Conservation (phyloP, 2,113 vertebrate species). For the Pyxicephalus adspersus region DNA sequence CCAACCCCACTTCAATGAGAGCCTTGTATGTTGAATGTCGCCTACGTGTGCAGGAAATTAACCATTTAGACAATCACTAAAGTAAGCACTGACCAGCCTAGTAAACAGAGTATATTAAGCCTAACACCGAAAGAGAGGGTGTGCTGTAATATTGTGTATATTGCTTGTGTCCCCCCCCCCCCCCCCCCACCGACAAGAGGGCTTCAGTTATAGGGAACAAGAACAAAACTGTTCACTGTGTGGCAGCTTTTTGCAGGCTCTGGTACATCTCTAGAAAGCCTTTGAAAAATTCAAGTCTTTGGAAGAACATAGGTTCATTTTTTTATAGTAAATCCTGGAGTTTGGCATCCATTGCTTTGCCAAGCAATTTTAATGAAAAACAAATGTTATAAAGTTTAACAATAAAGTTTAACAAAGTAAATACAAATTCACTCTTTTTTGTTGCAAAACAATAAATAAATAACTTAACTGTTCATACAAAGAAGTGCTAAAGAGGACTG, state of each 20-base stretch:
- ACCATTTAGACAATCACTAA: constrained; percentile 10
- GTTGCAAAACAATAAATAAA: constrained; percentile 53
- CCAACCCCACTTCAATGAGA: neutral
- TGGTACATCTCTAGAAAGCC: neutral
- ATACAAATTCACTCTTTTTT: constrained; percentile 39
- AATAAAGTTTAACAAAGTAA: constrained; percentile 47
- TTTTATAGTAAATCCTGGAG: constrained; percentile 44
- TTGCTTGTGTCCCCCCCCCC: constrained; percentile 7
- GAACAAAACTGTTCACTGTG: constrained; percentile 17
- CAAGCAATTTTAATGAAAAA: constrained; percentile 52
- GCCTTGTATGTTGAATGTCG: neutral
- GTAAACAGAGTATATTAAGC: constrained; percentile 15
- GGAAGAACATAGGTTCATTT: constrained; percentile 4
- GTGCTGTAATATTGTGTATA: neutral
- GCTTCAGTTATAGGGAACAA: constrained; percentile 1
- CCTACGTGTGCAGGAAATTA: constrained; percentile 27
- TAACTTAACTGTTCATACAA: constrained; percentile 52
- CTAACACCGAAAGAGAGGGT: neutral
- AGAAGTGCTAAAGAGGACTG: constrained; percentile 83
- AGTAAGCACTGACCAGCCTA: neutral
- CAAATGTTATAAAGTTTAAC: constrained; percentile 34
- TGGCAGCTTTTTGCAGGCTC: constrained; percentile 10
- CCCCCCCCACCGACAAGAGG: constrained; percentile 1
- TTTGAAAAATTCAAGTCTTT: constrained; percentile 13
- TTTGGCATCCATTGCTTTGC: constrained; percentile 43